These are phyloP conservation scores for Danionella cerebrum DNA, from an alignment of 2,113 vertebrate species.

Conservation along the genomic window DNA sequence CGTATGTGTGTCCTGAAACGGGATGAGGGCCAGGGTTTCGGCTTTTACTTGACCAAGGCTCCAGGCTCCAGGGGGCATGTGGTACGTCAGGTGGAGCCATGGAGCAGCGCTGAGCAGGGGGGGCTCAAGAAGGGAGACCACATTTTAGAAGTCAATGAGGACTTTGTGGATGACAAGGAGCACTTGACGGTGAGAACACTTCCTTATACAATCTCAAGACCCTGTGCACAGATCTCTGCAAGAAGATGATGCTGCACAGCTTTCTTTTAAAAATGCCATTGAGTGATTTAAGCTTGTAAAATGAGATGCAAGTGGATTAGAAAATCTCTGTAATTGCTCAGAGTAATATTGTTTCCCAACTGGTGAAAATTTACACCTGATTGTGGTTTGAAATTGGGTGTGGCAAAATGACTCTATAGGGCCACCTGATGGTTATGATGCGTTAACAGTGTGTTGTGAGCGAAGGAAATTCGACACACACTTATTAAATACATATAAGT, in stretches of 20 bases:
- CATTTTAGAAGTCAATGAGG: constrained; percentile 78
- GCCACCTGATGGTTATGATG: too few species aligned
- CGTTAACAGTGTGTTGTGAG: too few species aligned
- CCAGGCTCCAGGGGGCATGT: constrained; percentile 51
- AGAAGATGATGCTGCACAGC: background rate
- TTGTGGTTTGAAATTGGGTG: too few species aligned
- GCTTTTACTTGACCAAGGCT: constrained; percentile 69
- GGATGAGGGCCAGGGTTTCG: constrained; percentile 63
- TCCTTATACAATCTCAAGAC: background rate
- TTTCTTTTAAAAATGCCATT: too few species aligned
- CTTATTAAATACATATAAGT: too few species aligned
- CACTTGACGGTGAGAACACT: constrained; percentile 39
- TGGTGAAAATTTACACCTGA: too few species aligned
- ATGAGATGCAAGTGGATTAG: too few species aligned
- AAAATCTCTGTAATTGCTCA: too few species aligned
- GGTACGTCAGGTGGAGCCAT: constrained; percentile 63
- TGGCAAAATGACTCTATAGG: too few species aligned
- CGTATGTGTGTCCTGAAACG: constrained; percentile 75
- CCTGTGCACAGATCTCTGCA: background rate
- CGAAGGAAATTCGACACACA: too few species aligned
- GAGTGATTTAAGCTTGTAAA: too few species aligned
- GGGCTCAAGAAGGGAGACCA: constrained; percentile 73
- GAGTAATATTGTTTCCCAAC: too few species aligned
- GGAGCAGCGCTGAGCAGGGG: constrained; percentile 70
- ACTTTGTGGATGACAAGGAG: constrained; percentile 63